Percentiles rank a stretch among this genome's conserved stretches.
Conservation (phyloP, 1,140 invertebrate genomes). For the Zaprionus capensis region DNA sequence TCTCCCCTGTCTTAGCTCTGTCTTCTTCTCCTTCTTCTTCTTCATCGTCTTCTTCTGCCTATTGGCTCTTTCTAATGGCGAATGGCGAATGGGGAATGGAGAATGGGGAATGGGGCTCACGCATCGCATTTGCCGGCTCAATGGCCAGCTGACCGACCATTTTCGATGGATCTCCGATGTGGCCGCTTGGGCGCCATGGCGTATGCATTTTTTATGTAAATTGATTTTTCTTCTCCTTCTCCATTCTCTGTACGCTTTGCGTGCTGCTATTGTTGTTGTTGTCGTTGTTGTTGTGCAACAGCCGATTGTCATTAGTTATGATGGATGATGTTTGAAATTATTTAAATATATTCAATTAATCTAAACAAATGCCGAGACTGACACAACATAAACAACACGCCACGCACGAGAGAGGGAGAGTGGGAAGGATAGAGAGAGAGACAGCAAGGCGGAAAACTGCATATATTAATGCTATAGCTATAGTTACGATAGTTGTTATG, state of each 20-base stretch:
- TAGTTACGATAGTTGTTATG: background rate
- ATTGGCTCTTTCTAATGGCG: constrained; percentile 64
- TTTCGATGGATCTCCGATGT: constrained; percentile 22
- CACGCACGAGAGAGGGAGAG: background rate
- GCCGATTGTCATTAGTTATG: constrained; percentile 74
- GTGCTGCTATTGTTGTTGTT: constrained; percentile 19
- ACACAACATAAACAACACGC: constrained; percentile 63
- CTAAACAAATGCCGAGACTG: constrained; percentile 37
- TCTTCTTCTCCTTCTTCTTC: background rate
- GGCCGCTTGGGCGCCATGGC: constrained; percentile 66
- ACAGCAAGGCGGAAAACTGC: background rate
- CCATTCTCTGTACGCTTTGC: background rate
- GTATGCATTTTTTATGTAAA: constrained; percentile 81
- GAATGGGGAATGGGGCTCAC: constrained; percentile 38
- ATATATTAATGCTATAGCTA: background rate
- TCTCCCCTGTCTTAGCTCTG: background rate
- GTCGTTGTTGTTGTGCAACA: constrained; percentile 25
- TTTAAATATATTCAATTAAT: constrained; percentile 83
- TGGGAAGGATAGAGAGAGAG: too few species aligned
- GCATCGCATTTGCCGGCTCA: constrained; percentile 77
- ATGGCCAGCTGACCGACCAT: constrained; percentile 71
- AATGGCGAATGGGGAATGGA: constrained; percentile 60
- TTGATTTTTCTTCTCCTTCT: constrained; percentile 61
- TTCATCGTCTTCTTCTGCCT: constrained; percentile 10
- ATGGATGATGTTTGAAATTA: constrained; percentile 72